A percentile compares a stretch with the other conserved stretches of the same genome.
phyloP scores from a whole-genome alignment of 2,888 invertebrate species.

The Caenorhabditis afra region DNA sequence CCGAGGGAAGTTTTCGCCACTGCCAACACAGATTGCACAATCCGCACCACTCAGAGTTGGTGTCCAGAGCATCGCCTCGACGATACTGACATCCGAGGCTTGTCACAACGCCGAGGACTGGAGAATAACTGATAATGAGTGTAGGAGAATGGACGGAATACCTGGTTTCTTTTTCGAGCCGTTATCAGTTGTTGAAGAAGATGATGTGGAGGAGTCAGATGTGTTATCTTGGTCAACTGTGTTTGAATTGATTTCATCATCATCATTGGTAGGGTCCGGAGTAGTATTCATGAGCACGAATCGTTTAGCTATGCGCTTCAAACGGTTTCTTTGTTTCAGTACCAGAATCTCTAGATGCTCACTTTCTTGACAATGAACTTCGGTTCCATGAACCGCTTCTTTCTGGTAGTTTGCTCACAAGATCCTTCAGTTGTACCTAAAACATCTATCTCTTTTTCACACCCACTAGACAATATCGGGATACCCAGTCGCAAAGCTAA shows the following conservation, averaged over 20 bases:
- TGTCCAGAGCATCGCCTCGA: constrained; percentile 61
- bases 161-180: constrained; percentile 14
- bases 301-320: constrained; percentile 26
- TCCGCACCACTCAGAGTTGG: constrained; percentile 56
- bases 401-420: constrained; percentile 19
- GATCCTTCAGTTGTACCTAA: constrained; percentile 46
- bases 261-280: constrained; percentile 28
- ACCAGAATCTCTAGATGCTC: not conserved
- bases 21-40: constrained; percentile 70
- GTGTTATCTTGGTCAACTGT: constrained; percentile 12
- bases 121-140: too few species aligned
- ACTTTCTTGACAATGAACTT: constrained; percentile 24
- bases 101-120: constrained; percentile 65
- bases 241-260: constrained; percentile 19
- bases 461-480: too few species aligned
- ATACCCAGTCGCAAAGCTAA: constrained; percentile 35
- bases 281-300: constrained; percentile 37
- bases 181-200: not conserved
- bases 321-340: not conserved
- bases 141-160: not conserved
- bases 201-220: not conserved
- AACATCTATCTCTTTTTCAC: not conserved
- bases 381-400: constrained; percentile 9
- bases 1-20: constrained; percentile 65
- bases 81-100: constrained; percentile 66